Evolutionary conservation across 2,888 invertebrate genomes (phyloP).

Genomic region (Leptinotarsa tumamoca): DNA sequence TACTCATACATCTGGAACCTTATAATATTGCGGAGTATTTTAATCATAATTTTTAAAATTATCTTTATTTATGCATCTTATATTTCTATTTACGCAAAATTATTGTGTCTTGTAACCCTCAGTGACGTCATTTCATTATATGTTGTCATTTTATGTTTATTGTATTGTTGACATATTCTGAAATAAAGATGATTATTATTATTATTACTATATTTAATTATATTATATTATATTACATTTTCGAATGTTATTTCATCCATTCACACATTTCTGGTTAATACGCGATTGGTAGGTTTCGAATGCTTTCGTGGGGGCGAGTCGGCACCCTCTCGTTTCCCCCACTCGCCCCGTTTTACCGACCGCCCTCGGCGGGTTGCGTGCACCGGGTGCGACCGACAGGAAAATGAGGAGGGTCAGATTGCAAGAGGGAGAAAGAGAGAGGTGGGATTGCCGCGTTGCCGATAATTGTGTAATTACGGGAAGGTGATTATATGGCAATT

Average conservation of each 20-base stretch:
- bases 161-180: no score
- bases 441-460: constrained; percentile 50
- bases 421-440: constrained; percentile 32
- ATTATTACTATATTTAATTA: no score
- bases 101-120: no score
- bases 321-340: constrained; percentile 41
- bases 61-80: no score
- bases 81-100: no score
- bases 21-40: no score
- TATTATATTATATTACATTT: no score
- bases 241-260: not conserved
- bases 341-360: constrained; percentile 46
- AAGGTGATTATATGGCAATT: not conserved
- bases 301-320: constrained; percentile 52
- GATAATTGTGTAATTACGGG: constrained; percentile 11
- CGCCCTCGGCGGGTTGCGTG: constrained; percentile 53
- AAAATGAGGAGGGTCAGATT: constrained; percentile 61
- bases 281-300: constrained; percentile 53
- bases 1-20: no score
- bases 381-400: constrained; percentile 65
- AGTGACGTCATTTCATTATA: no score
- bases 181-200: no score
- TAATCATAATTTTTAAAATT: no score
- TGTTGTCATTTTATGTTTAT: no score
- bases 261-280: not conserved